Conservation (phyloP, 2,888 invertebrate genomes). For the Agrochola circellaris region DNA sequence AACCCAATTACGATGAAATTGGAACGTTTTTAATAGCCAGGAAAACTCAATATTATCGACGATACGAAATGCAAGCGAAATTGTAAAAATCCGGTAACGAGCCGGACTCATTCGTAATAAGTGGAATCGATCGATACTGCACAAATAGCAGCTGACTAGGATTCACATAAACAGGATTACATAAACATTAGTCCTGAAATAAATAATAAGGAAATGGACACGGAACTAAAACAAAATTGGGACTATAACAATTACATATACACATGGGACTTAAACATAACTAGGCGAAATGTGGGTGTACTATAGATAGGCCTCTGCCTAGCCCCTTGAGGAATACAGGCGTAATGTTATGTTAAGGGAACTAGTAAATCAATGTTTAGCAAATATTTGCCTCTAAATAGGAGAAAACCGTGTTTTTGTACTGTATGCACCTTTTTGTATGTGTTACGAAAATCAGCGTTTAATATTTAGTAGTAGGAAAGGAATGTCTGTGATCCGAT, state of each 20-base stretch:
- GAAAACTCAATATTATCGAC: not conserved
- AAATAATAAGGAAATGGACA: not conserved
- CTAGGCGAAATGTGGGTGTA: not conserved
- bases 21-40: not conserved
- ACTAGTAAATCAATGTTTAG: not conserved
- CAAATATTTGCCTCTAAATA: not conserved
- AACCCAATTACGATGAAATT: not conserved
- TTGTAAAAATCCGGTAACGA: not conserved
- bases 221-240: not conserved
- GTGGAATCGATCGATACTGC: slow-evolving; percentile 21
- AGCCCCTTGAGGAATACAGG: not conserved
- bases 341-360: not conserved
- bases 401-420: not conserved
- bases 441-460: not conserved
- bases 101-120: slow-evolving; percentile 2
- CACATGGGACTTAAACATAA: not conserved
- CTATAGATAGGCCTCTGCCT: not conserved
- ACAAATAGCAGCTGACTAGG: slow-evolving; percentile 1
- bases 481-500: slow-evolving; percentile 6
- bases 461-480: not conserved
- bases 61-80: slow-evolving; percentile 1
- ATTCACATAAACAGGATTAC: not conserved
- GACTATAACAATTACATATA: not conserved
- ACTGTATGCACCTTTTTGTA: not conserved
- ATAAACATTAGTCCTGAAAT: not conserved